Base-by-base conservation (phyloP, 2,113 vertebrate genomes). In the Jaculus jaculus region DNA sequence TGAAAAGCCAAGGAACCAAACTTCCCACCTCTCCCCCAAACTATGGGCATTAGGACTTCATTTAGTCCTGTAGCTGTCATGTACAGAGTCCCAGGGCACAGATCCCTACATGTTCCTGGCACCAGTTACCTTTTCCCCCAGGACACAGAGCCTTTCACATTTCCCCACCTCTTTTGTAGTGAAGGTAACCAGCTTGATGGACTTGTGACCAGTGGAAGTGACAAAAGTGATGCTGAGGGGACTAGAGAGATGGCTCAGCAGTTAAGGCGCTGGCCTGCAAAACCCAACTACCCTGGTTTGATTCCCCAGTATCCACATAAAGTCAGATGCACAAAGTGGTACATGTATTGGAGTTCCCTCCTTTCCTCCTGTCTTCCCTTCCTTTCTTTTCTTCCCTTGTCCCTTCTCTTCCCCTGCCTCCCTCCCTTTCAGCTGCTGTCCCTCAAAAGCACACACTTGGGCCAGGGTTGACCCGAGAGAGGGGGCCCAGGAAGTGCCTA, bases 31-130 rank as follows among this genome's bases (percentile, higher is more conserved):
- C 54, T 47, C 54, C 26, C 26, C 9, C 21, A 1, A 17, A 72
- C 0, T 51, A 20, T 1, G 8, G 16, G 23, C 7, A 18, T 13
- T 8, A 37, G 26, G 28, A 0, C 13, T 11, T n/a, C 63, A 1
- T 4, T 71, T 16, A 2, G 12, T 20, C 15, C 34, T 7, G 26
- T 8, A 4, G 28, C 39, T 12, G 1, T 34, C 5, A 18, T 37
- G 18, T 3, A 2, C 0, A 21, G 73, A 58, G 63, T 28, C 61
- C 54, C 1, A 17, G 1, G 39, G 68, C 12, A 21, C 39, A 34
- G 34, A n/a, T 13, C 3, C 23, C 9, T 0, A 26, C 16, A 3
- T 17, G n/a, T 34, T 30, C 85, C 23, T 23, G 0, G 69, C 61
- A 26, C 47, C 24, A 0, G 17, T 17, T 42, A 60, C 37, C 32